Evolutionary conservation across 2,888 invertebrate genomes (phyloP).

Genomic region (Andrena dorsata): DNA sequence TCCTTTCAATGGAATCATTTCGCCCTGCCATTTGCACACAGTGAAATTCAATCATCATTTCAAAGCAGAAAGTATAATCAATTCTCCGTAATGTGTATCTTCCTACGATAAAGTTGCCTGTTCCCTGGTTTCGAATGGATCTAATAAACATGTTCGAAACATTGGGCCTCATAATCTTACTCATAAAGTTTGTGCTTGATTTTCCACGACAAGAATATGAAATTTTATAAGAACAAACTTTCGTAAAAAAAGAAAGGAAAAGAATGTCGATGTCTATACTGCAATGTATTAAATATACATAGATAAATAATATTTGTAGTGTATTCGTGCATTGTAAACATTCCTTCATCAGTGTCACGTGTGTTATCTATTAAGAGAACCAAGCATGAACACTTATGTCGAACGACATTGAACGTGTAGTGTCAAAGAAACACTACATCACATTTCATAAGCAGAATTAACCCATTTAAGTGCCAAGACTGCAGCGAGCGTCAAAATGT

Average conservation of each 20-base stretch:
- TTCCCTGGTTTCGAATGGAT: constrained; percentile 50
- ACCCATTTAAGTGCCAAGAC: constrained; percentile 53
- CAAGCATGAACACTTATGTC: constrained; percentile 62
- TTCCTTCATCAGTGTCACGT: not conserved
- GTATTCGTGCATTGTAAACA: constrained; percentile 1
- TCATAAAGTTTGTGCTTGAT: constrained; percentile 67
- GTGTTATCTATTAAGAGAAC: constrained; percentile 41
- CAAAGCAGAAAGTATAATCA: not conserved
- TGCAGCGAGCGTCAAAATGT: constrained; percentile 8
- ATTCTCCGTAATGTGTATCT: not conserved
- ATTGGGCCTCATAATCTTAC: constrained; percentile 65
- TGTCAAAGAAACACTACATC: constrained; percentile 19
- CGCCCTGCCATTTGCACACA: not conserved
- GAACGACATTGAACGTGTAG: constrained; percentile 34
- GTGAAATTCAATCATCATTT: not conserved
- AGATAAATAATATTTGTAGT: not conserved
- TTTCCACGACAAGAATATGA: constrained; percentile 26
- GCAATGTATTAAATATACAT: too few relatives aligned
- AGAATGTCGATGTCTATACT: too few relatives aligned
- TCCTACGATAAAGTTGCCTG: not conserved
- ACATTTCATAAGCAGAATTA: constrained; percentile 37
- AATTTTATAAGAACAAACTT: not conserved
- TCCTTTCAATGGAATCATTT: not conserved
- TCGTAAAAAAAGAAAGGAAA: too few relatives aligned
- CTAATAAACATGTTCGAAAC: constrained; percentile 39